Base-by-base conservation (phyloP, 1,140 invertebrate genomes). In the Dermatophagoides farinae region DNA sequence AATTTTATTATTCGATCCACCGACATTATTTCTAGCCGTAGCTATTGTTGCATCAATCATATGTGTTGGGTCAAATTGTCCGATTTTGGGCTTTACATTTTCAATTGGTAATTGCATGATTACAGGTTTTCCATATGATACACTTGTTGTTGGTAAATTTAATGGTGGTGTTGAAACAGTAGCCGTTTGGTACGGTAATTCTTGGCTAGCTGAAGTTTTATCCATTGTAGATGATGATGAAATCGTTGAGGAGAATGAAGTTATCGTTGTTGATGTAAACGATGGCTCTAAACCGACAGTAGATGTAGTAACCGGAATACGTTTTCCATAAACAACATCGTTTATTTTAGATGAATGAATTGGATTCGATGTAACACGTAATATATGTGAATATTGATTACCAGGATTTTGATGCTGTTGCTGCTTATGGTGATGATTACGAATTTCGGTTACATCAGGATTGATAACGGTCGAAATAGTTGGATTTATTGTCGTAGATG, bases 301-400 rank as follows among this genome's bases (percentile, higher is more conserved):
- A 4, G 46, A 14, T n/a, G 23, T 22, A 1, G 49, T 18, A 14
- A 53, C 49, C 12, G 37, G 25, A 22, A 58, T 61, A 4, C 62
- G 66, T 55, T 61, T 61, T n/a, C 66, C 66, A 44, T 66, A 66
- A 10, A 66, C 64, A 46, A 66, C 52, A 23, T 66, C 66, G 1
- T 51, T 61, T 46, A 50, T 44, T 39, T 57, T 40, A 11, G 38
- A 16, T 41, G 47, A 51, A 8, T 12, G 12, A 18, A 6, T 61
- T 43, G 41, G n/a, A 39, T n/a, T 6, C 2, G 9, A 18, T 46
- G 57, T 23, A 58, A 18, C 44, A 41, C 37, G 31, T 31, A 31
- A 31, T 31, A 31, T 31, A 4, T 31, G 31, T 31, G 31, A 31
- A 31, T 31, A 31, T 4, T 31, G 31, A 31, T 31, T 31, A 31